A percentile compares a stretch with the other conserved stretches of the same genome.
Conservation (phyloP, 1,140 invertebrate species). For the Cydia fagiglandana region DNA sequence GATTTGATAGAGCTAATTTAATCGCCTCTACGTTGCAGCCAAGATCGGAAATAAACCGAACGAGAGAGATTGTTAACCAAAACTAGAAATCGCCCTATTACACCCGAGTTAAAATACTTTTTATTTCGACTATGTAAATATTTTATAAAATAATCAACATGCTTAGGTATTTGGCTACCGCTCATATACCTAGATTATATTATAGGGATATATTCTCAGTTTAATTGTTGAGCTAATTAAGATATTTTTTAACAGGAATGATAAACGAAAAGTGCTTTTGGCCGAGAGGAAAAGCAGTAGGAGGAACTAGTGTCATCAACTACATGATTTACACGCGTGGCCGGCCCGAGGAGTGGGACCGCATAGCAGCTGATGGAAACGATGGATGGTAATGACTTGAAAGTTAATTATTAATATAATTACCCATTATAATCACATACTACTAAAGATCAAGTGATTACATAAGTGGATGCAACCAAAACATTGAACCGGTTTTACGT, state of each 20-base stretch:
- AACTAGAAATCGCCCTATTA: no score
- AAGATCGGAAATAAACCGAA: no score
- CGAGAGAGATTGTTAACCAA: no score
- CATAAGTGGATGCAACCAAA: conserved; percentile 80
- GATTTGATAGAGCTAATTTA: not conserved
- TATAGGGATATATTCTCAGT: no score
- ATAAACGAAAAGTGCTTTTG: conserved; percentile 68
- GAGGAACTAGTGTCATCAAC: conserved; percentile 87
- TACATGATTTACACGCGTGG: conserved; percentile 91
- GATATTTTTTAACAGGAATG: conserved; percentile 70
- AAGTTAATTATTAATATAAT: conserved; percentile 34
- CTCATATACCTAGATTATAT: conserved; percentile 62
- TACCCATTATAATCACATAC: conserved; percentile 34
- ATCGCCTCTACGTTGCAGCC: no score
- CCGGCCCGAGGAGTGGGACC: conserved; percentile 85
- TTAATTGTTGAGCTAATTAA: not conserved
- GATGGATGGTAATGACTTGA: conserved; percentile 75
- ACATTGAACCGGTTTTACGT: conserved; percentile 73
- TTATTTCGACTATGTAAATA: no score
- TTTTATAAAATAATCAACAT: no score
- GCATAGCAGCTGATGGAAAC: conserved; percentile 83
- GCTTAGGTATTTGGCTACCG: no score
- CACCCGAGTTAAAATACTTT: no score
- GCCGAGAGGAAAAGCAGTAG: conserved; percentile 81
- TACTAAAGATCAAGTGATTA: conserved; percentile 78